These are phyloP conservation scores for Myotis vivesi DNA, from an alignment of 2,797 vertebrate species.

Conservation along the genomic window DNA sequence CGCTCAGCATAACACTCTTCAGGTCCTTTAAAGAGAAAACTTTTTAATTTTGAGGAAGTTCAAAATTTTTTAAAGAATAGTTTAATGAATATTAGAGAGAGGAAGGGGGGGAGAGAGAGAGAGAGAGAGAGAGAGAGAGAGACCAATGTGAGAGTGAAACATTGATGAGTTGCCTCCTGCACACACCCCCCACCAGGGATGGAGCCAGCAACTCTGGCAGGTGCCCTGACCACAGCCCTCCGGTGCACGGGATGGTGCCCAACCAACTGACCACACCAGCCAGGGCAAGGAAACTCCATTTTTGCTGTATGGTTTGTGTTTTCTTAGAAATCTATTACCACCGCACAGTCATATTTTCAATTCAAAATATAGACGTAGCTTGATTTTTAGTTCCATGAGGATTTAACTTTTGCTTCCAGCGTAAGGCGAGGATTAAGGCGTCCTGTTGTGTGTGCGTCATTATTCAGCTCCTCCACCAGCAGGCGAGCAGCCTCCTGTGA, in stretches of 20 bases:
- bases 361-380: not conserved
- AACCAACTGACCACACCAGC: too few species aligned
- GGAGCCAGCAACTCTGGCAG: too few species aligned
- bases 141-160: too few species aligned
- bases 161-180: too few species aligned
- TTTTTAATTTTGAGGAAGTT: not conserved
- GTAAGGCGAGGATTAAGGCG: not conserved
- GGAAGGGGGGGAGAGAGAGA: too few species aligned
- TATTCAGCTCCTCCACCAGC: slow-evolving; percentile 26
- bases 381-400: not conserved
- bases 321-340: not conserved
- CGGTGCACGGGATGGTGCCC: accelerated
- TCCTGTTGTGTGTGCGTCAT: not conserved
- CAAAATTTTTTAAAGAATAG: too few species aligned
- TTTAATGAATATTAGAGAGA: too few species aligned
- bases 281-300: not conserved
- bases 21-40: not conserved
- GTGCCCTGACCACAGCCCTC: too few species aligned
- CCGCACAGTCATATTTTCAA: not conserved
- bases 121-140: too few species aligned
- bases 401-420: not conserved
- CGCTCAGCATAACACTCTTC: not conserved
- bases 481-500: not conserved
- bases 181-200: too few species aligned
- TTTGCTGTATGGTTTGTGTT: not conserved